Evolutionary conservation across 2,113 vertebrate species (phyloP).

Genomic region (Todiramphus saurophagus): DNA sequence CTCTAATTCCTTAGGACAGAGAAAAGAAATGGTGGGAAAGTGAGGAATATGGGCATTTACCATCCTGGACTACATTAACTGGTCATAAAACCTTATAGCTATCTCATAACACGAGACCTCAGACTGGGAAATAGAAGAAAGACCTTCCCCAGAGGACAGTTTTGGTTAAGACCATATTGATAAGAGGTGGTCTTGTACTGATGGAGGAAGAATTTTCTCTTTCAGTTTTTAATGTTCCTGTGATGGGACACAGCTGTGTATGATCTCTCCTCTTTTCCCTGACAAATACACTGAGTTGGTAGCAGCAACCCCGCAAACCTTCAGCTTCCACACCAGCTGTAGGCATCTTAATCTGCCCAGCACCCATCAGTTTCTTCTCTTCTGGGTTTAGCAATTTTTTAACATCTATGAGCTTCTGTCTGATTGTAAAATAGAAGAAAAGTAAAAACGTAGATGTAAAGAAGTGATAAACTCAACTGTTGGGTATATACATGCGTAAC

Average conservation of each 20-base stretch:
- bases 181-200: background rate
- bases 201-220: background rate
- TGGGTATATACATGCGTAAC: background rate
- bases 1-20: background rate
- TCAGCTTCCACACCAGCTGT: background rate
- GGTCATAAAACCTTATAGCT: background rate
- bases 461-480: background rate
- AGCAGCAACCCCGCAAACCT: background rate
- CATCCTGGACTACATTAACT: background rate
- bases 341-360: background rate
- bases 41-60: conserved; percentile 8
- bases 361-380: background rate
- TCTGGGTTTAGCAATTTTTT: background rate
- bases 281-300: background rate
- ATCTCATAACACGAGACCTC: background rate
- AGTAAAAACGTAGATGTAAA: background rate
- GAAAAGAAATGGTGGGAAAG: conserved; percentile 19
- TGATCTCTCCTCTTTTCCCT: background rate
- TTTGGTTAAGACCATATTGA: background rate
- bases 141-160: background rate
- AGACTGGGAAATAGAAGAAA: background rate
- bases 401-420: background rate
- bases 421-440: background rate
- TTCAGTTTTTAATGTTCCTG: background rate
- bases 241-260: background rate